Conservation (phyloP, 1,140 invertebrate species). For the Tribolium madens region DNA sequence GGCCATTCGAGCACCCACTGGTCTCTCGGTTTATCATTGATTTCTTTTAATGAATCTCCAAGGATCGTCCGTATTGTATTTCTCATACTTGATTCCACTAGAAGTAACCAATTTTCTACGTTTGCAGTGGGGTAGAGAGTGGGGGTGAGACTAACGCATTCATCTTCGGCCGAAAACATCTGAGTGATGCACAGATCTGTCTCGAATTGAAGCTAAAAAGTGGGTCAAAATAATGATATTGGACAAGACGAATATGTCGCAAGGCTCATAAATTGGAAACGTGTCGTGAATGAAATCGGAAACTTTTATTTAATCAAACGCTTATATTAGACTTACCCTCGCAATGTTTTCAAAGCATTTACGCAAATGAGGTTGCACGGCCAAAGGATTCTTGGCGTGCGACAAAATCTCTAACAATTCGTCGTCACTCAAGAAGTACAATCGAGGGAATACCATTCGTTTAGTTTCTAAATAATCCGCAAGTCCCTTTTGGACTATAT, state of each 20-base stretch:
- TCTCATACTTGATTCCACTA: slow-evolving; percentile 78
- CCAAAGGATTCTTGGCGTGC: slow-evolving; percentile 78
- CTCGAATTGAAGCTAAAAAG: slow-evolving; percentile 75
- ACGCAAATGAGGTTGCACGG: slow-evolving; percentile 82
- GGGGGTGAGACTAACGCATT: slow-evolving; percentile 74
- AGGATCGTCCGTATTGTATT: slow-evolving; percentile 70
- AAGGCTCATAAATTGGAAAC: background rate
- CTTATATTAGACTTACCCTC: slow-evolving; percentile 66
- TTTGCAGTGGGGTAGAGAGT: slow-evolving; percentile 77
- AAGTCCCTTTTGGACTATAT: slow-evolving; percentile 79
- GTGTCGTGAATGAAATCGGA: background rate
- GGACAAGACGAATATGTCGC: too few species aligned
- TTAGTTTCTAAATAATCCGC: slow-evolving; percentile 82
- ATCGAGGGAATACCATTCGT: slow-evolving; percentile 77
- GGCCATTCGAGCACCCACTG: slow-evolving; percentile 82
- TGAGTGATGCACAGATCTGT: slow-evolving; percentile 76
- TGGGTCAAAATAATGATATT: background rate
- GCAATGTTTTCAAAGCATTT: slow-evolving; percentile 87
- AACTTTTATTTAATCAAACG: background rate
- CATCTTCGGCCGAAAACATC: slow-evolving; percentile 84
- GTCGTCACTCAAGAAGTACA: slow-evolving; percentile 85
- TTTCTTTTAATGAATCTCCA: slow-evolving; percentile 68
- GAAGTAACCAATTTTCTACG: slow-evolving; percentile 84
- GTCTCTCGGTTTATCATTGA: slow-evolving; percentile 68
- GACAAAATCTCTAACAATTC: slow-evolving; percentile 83